A percentile compares a stretch with the other conserved stretches of the same genome.
These are phyloP conservation scores for Varanus salvator DNA, from an alignment of 2,113 vertebrate genomes.

Conservation along the genomic window DNA sequence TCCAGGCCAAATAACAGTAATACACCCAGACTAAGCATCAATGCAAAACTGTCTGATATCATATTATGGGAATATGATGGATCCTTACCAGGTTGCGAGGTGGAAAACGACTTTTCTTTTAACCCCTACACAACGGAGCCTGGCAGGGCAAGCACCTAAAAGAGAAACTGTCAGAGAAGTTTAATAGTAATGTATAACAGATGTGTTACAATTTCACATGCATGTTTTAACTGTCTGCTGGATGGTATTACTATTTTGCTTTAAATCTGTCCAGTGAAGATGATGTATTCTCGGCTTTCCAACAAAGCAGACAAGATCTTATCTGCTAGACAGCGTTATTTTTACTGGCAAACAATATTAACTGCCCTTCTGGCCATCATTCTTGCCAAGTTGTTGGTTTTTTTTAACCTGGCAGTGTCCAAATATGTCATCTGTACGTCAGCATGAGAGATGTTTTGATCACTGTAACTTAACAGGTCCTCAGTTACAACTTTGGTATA, in stretches of 20 bases:
- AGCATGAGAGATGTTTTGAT: constrained; percentile 29
- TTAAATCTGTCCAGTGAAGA: constrained; percentile 80
- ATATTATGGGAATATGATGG: constrained; percentile 85
- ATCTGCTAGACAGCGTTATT: constrained; percentile 64
- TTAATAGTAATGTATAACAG: constrained; percentile 97
- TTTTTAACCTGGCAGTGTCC: constrained; percentile 30
- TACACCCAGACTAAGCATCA: constrained; percentile 71
- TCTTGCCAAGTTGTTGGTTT: constrained; percentile 48
- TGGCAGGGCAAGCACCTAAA: constrained; percentile 98
- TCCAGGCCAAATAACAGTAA: constrained; percentile 46
- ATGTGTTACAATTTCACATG: constrained; percentile 80
- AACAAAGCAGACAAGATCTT: constrained; percentile 62
- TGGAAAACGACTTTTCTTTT: constrained; percentile 90
- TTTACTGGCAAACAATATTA: constrained; percentile 59
- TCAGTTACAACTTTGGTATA: neutral
- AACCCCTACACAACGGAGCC: constrained; percentile 91
- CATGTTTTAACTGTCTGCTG: constrained; percentile 80
- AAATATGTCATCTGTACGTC: neutral
- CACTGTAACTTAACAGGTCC: constrained; percentile 47
- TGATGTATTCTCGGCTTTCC: constrained; percentile 70
- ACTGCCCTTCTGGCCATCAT: constrained; percentile 17
- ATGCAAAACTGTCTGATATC: constrained; percentile 76
- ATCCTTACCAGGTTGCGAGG: constrained; percentile 98
- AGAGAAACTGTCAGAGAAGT: constrained; percentile 99
- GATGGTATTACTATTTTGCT: constrained; percentile 76